Evolutionary conservation across 2,888 invertebrate genomes (phyloP), one percentile per base, ranked within the genome.

Genomic region (Amphimallon solstitiale): DNA sequence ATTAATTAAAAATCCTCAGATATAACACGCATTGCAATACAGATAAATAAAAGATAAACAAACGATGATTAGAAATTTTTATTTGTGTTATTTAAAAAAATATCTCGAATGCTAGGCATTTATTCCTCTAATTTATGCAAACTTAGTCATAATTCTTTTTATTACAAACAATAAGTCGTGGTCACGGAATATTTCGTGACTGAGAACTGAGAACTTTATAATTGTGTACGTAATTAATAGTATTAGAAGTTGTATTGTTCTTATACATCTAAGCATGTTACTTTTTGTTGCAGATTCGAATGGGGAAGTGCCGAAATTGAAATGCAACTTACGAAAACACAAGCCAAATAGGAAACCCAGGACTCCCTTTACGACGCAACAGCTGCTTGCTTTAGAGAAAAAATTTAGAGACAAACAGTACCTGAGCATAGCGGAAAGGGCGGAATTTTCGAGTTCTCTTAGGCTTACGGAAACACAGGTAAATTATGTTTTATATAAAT

Each of bases 361-460:
- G 62, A 97, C 97, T 10, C 97, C 97, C 7, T 97, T 97, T 86
- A 96, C 95, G 49, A 95, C 96, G 23, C 94, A 95, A 80, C 97
- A 97, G 80, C 88, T 97, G 68, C 84, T 95, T 72, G 92, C 95
- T 0, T 83, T 97, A 74, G 97, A 97, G 84, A 91, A 94, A 84
- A 97, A 97, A 84, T 97, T 97, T 85, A 86, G 94, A 51, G 92
- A 95, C 81, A 97, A 96, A 81, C 96, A 96, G 84, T 97, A 97
- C 84, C 85, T 97, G 77, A 95, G 94, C 79, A 96, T 97, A 80
- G 95, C 96, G 1, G 97, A 97, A 82, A 85, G 97, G 70, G 97
- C 97, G 0, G 97, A 97, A 84, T 97, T 97, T 85, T 94, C 94
- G 2, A 92, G 92, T 19, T 94, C 94, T 1, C 85, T 97, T 61